Base-by-base conservation (phyloP, 2,113 vertebrate genomes). In the Gila orcuttii region DNA sequence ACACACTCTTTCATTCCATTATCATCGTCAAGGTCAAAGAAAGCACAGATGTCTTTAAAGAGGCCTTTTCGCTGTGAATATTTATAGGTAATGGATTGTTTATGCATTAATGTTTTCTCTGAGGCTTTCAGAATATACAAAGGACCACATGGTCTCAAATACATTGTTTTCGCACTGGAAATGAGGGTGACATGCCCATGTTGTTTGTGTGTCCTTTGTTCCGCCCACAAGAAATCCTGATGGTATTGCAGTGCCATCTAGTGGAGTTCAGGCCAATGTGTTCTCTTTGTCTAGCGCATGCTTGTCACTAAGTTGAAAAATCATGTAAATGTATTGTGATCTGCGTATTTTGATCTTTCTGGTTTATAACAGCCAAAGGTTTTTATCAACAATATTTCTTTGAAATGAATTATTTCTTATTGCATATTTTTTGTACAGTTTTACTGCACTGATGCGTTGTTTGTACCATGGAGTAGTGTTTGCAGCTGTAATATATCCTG, bases 221-320 rank as follows among this genome's bases (percentile, higher is more conserved):
- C 62, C 50, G 3, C 73, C 64, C 33, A 25, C 39, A 78, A 52
- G 25, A 17, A 12, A 23, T 52, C n/a, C 8, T 17, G 74, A 13
- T 31, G 12, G 6, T 62, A 23, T 74, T 86, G 77, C 82, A 80
- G 52, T 83, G 86, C 87, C 90, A 90, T 85, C 88, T 87, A 85
- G 79, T 79, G 91, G 47, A 55, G 50, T 21, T 23, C 9, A 55
- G 75, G 25, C 25, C n/a, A 4, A 71, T 50, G 85, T 88, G 85
- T 83, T 83, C 66, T 60, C n/a, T 13, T 86, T 86, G n/a, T 55
- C 74, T 79, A 33, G 81, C 21, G 79, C 71, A 52, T 45, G 57
- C 50, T 79, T 85, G 84, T 21, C 25, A 69, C 21, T 28, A 59
- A 31, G 47, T 50, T 62, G 23, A 42, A 60, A 60, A 62, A 42